phyloP scores from a whole-genome alignment of 2,888 invertebrate species.

The Philereme vetulata region DNA sequence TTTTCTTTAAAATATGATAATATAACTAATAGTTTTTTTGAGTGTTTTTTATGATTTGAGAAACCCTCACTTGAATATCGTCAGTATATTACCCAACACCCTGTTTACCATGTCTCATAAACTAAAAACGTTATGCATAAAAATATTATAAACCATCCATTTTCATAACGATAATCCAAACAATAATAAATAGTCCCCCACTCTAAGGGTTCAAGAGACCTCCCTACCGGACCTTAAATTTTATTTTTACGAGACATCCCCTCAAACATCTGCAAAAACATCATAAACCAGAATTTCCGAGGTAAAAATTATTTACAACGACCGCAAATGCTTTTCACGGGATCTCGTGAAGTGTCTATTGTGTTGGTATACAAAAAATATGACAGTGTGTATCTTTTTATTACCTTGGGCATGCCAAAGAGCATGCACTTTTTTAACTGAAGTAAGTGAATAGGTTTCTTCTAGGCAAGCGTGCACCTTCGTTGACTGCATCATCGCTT shows the following conservation, averaged over 20 bases:
- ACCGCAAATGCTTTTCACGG: conserved; percentile 48
- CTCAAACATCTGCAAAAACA: conserved; percentile 41
- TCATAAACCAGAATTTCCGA: conserved; percentile 42
- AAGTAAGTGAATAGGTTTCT: too few relatives aligned
- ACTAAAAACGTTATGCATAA: neutral
- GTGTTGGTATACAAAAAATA: conserved; percentile 59
- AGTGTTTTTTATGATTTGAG: too few relatives aligned
- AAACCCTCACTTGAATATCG: too few relatives aligned
- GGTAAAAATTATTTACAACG: conserved; percentile 53
- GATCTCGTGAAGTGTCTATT: conserved; percentile 61
- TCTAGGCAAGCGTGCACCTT: too few relatives aligned
- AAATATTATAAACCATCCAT: conserved; percentile 9
- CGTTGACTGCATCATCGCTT: too few relatives aligned
- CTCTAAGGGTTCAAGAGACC: conserved; percentile 26
- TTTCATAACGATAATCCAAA: conserved; percentile 25
- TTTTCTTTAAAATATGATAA: too few relatives aligned
- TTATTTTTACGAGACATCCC: conserved; percentile 40
- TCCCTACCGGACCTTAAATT: conserved; percentile 36
- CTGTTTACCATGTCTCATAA: neutral
- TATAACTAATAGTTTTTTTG: too few relatives aligned
- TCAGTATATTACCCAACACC: too few relatives aligned
- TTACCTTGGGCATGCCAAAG: neutral
- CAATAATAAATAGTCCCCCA: conserved; percentile 20
- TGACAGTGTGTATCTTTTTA: conserved; percentile 53
- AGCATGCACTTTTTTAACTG: neutral